Conservation (phyloP, 2,113 vertebrate genomes). For the Apteryx owenii region DNA sequence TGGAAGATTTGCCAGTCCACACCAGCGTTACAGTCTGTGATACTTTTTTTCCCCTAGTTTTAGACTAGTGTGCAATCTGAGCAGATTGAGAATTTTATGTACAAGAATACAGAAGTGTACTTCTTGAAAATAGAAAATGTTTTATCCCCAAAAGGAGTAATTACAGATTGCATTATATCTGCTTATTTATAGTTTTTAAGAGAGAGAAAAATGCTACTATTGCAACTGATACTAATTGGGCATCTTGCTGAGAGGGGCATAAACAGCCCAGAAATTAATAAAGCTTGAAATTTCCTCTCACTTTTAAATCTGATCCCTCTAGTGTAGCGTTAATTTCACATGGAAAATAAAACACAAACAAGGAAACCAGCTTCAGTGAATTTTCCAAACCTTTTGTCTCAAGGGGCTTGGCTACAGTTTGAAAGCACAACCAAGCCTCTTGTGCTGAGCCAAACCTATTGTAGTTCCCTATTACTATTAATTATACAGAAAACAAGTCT, state of each 20-base stretch:
- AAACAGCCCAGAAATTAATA: neutral
- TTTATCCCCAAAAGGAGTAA: constrained; percentile 3
- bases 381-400: neutral
- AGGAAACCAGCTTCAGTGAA: neutral
- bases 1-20: neutral
- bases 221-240: constrained; percentile 29
- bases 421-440: neutral
- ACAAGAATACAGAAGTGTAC: neutral
- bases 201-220: constrained; percentile 27
- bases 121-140: neutral
- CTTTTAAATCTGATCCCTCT: neutral
- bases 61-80: neutral
- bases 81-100: neutral
- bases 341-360: neutral
- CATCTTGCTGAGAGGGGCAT: neutral
- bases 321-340: neutral
- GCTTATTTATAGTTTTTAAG: constrained; percentile 28
- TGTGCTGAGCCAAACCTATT: neutral
- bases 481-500: neutral
- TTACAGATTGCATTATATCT: constrained; percentile 33
- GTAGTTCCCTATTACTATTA: neutral
- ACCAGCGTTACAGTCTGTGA: no score
- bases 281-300: neutral
- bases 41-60: neutral
- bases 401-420: neutral